These are phyloP conservation scores for Syngnathoides biaculeatus DNA, from an alignment of 2,113 vertebrate species.

Conservation along the genomic window DNA sequence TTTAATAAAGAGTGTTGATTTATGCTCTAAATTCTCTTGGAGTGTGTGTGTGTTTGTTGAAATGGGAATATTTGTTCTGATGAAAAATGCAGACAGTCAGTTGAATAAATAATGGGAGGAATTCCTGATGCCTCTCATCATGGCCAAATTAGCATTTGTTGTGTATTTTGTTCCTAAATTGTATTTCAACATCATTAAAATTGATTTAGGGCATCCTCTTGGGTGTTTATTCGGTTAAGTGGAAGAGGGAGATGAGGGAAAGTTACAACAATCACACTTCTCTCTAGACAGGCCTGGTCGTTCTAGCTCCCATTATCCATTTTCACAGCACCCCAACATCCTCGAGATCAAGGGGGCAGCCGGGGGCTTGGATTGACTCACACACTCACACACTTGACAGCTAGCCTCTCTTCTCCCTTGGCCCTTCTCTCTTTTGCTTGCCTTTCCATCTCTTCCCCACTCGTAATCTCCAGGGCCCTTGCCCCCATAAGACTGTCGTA, in stretches of 20 bases:
- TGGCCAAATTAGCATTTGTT: slow-evolving; percentile 76
- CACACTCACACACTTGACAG: slow-evolving; percentile 58
- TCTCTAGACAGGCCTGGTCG: slow-evolving; percentile 61
- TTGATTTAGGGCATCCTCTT: slow-evolving; percentile 72
- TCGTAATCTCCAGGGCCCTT: slow-evolving; percentile 74
- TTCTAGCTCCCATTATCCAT: slow-evolving; percentile 72
- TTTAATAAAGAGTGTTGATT: slow-evolving; percentile 73
- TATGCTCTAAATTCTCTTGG: slow-evolving; percentile 62
- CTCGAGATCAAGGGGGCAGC: slow-evolving; percentile 77
- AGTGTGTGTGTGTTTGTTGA: slow-evolving; percentile 64
- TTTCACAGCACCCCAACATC: slow-evolving; percentile 77
- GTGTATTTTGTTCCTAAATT: slow-evolving; percentile 77
- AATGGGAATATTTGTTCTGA: slow-evolving; percentile 79
- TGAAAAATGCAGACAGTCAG: slow-evolving; percentile 78
- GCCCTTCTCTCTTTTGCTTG: slow-evolving; percentile 62
- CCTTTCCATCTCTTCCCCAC: slow-evolving; percentile 58
- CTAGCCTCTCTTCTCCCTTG: slow-evolving; percentile 64
- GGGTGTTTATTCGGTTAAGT: slow-evolving; percentile 76
- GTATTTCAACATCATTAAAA: slow-evolving; percentile 78
- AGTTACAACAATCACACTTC: slow-evolving; percentile 74
- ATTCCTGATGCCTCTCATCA: slow-evolving; percentile 73
- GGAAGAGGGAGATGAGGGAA: slow-evolving; percentile 70
- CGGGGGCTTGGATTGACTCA: slow-evolving; percentile 72
- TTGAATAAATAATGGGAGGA: slow-evolving; percentile 75
- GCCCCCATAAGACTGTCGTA: slow-evolving; percentile 74